phyloP scores from a whole-genome alignment of 2,888 invertebrate genomes.

The Podabrus alpinus region DNA sequence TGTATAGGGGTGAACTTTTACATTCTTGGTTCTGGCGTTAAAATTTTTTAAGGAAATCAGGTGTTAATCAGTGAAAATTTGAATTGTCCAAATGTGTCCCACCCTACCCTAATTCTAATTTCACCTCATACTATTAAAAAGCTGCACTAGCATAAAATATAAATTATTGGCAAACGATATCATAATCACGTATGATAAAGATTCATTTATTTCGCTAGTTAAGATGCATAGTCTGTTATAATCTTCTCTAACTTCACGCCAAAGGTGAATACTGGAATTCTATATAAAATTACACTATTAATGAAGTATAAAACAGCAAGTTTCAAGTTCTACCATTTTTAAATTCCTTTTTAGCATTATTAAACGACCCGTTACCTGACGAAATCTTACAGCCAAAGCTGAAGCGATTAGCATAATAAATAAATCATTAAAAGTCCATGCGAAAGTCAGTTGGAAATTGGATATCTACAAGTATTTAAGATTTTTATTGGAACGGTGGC shows the following conservation, averaged over 20 bases:
- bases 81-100: too few species aligned
- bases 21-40: too few species aligned
- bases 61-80: too few species aligned
- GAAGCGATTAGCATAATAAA: constrained; percentile 48
- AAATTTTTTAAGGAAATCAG: too few species aligned
- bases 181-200: constrained; percentile 67
- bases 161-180: constrained; percentile 72
- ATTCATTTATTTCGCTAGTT: constrained; percentile 63
- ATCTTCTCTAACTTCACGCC: constrained; percentile 68
- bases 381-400: constrained; percentile 45
- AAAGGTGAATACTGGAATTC: constrained; percentile 43
- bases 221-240: constrained; percentile 66
- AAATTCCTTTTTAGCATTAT: not conserved
- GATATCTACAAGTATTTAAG: constrained; percentile 37
- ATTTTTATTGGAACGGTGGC: not conserved
- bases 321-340: not conserved
- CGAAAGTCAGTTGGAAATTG: constrained; percentile 42
- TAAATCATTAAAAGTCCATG: constrained; percentile 47
- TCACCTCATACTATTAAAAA: constrained; percentile 66
- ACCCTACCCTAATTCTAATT: too few species aligned
- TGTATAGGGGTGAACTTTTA: too few species aligned
- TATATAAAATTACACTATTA: not conserved
- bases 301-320: not conserved
- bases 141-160: constrained; percentile 72
- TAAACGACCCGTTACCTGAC: constrained; percentile 42